phyloP scores from a whole-genome alignment of 2,113 vertebrate species.

The Dicerorhinus sumatrensis region DNA sequence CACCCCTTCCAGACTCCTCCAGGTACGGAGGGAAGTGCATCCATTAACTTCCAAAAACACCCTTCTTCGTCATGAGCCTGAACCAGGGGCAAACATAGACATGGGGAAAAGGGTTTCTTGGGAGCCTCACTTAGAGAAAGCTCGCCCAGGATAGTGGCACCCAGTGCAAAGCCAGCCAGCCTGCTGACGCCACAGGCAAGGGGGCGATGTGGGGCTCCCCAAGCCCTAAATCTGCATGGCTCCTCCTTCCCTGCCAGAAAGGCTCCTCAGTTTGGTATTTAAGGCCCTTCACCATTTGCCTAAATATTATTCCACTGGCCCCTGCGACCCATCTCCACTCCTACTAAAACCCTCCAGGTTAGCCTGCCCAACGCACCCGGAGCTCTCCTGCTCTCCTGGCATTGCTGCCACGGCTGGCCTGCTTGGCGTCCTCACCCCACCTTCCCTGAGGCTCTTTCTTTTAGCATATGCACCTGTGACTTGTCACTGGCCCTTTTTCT shows the following conservation, averaged over 20 bases:
- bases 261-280: background rate
- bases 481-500: background rate
- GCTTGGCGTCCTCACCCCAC: background rate
- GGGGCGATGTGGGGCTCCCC: background rate
- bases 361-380: fast-evolving
- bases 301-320: background rate
- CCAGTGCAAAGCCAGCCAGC: background rate
- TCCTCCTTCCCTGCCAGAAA: background rate
- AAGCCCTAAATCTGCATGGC: background rate
- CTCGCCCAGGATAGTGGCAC: background rate
- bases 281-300: background rate
- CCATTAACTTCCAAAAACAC: background rate
- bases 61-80: background rate
- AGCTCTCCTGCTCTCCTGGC: background rate
- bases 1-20: background rate
- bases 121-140: background rate
- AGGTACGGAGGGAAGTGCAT: background rate
- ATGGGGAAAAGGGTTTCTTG: background rate
- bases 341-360: too few species aligned
- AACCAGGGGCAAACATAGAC: background rate
- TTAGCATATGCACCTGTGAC: background rate
- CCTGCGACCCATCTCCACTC: background rate
- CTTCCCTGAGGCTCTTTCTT: too few species aligned
- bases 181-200: fast-evolving
- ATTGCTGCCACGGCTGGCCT: fast-evolving